phyloP scores from a whole-genome alignment of 2,113 vertebrate species.

The Caretta caretta region DNA sequence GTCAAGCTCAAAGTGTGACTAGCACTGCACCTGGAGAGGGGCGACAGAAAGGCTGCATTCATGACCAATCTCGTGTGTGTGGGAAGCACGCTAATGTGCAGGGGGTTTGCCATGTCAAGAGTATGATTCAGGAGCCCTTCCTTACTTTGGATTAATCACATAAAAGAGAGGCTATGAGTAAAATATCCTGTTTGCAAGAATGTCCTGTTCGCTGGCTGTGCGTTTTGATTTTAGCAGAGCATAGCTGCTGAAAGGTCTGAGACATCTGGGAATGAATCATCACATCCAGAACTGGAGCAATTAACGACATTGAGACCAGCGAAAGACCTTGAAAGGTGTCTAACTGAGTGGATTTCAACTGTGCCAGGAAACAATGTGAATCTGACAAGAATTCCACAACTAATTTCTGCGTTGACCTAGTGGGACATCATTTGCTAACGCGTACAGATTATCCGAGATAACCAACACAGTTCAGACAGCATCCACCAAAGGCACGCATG shows the following conservation, averaged over 20 bases:
- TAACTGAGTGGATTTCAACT: slow-evolving; percentile 80
- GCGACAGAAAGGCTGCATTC: slow-evolving; percentile 82
- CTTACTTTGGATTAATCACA: slow-evolving; percentile 82
- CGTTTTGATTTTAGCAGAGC: slow-evolving; percentile 66
- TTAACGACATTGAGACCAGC: slow-evolving; percentile 80
- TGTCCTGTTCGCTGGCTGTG: slow-evolving; percentile 64
- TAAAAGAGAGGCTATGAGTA: slow-evolving; percentile 76
- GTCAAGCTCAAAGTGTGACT: slow-evolving; percentile 81
- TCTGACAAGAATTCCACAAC: slow-evolving; percentile 80
- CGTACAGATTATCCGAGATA: slow-evolving; percentile 73
- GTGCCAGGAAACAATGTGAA: slow-evolving; percentile 81
- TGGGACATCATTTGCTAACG: slow-evolving; percentile 79
- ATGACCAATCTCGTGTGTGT: slow-evolving; percentile 75
- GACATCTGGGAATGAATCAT: slow-evolving; percentile 87
- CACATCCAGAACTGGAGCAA: slow-evolving; percentile 81
- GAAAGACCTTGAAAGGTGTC: slow-evolving; percentile 83
- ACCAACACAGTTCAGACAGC: slow-evolving; percentile 61
- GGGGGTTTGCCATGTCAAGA: slow-evolving; percentile 72
- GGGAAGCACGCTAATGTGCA: slow-evolving; percentile 79
- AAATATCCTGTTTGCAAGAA: slow-evolving; percentile 78
- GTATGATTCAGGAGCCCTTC: slow-evolving; percentile 79
- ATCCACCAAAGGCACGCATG: slow-evolving; percentile 48
- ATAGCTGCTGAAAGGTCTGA: slow-evolving; percentile 69
- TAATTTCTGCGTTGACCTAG: slow-evolving; percentile 81
- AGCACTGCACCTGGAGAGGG: slow-evolving; percentile 83